Conservation (phyloP, 2,888 invertebrate species). For the Phyllotreta striolata region DNA sequence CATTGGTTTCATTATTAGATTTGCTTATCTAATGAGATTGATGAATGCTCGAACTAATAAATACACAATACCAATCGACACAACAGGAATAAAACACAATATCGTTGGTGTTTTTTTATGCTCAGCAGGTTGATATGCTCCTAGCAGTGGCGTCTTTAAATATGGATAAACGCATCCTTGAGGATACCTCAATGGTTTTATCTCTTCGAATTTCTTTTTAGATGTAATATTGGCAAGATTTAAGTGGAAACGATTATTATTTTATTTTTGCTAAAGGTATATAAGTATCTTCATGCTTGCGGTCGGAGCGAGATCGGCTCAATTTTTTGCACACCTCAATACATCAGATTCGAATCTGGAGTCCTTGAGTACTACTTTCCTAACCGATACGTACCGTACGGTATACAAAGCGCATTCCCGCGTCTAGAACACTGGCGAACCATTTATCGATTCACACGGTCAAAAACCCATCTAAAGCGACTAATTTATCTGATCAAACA, state of each 20-base stretch:
- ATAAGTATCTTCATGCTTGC: not conserved
- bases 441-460: conserved; percentile 61
- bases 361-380: conserved; percentile 41
- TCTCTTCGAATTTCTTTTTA: too few relatives aligned
- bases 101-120: conserved; percentile 24
- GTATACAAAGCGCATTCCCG: conserved; percentile 46
- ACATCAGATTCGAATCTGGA: conserved; percentile 42
- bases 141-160: conserved; percentile 10
- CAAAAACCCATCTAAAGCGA: conserved; percentile 59
- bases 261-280: not conserved
- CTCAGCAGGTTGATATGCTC: conserved; percentile 20
- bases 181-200: too few relatives aligned
- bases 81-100: conserved; percentile 30
- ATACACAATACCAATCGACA: conserved; percentile 37
- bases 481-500: conserved; percentile 60
- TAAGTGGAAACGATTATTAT: not conserved
- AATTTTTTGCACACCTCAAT: conserved; percentile 30
- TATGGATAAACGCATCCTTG: not conserved
- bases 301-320: not conserved
- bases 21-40: conserved; percentile 41
- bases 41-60: conserved; percentile 36
- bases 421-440: conserved; percentile 48
- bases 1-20: conserved; percentile 38
- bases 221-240: too few relatives aligned
- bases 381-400: conserved; percentile 43